A percentile compares a stretch with the other conserved stretches of the same genome.
Conservation (phyloP, 2,888 invertebrate species). For the Archaeoteleia sp. region DNA sequence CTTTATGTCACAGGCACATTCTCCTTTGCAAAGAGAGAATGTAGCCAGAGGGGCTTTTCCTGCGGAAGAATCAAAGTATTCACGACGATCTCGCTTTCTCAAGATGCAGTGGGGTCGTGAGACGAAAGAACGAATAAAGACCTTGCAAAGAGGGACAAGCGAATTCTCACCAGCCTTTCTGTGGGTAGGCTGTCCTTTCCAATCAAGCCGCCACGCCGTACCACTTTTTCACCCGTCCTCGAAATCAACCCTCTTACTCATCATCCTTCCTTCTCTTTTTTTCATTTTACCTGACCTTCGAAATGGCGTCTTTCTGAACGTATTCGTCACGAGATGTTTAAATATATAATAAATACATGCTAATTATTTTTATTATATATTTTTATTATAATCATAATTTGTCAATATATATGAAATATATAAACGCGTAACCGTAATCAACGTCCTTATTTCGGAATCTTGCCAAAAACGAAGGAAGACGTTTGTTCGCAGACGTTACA, state of each 20-base stretch:
- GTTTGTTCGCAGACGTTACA: slow-evolving; percentile 21
- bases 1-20: slow-evolving; percentile 3
- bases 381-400: neutral
- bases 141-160: slow-evolving; percentile 17
- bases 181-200: slow-evolving; percentile 19
- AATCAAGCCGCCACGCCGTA: slow-evolving; percentile 17
- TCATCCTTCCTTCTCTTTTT: neutral
- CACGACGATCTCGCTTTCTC: slow-evolving; percentile 25
- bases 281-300: neutral
- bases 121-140: slow-evolving; percentile 25
- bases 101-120: slow-evolving; percentile 14
- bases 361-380: neutral
- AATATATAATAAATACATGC: too few relatives aligned
- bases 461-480: slow-evolving; percentile 20
- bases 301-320: too few relatives aligned
- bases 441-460: slow-evolving; percentile 16
- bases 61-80: slow-evolving; percentile 42
- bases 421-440: too few relatives aligned
- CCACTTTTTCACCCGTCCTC: slow-evolving; percentile 17
- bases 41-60: slow-evolving; percentile 28
- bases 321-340: too few relatives aligned
- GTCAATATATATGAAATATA: too few relatives aligned
- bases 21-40: neutral
- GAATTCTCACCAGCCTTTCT: slow-evolving; percentile 33
- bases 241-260: slow-evolving; percentile 9